Evolutionary conservation across 2,797 vertebrate species (phyloP).

Genomic region (Limosa lapponica): DNA sequence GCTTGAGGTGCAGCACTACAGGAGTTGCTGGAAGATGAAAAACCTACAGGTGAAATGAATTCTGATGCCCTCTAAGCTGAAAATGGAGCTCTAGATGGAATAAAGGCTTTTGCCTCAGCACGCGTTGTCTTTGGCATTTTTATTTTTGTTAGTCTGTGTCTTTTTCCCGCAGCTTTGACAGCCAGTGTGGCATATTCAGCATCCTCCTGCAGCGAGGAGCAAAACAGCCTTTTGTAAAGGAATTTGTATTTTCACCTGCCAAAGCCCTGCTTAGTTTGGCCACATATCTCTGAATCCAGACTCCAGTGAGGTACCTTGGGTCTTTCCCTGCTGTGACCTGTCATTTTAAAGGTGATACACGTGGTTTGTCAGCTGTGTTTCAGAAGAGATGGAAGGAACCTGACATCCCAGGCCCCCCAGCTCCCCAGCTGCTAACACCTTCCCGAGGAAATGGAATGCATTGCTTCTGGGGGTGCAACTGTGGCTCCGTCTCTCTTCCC

Average conservation of each 20-base stretch:
- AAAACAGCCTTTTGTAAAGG: neutral
- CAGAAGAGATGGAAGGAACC: neutral
- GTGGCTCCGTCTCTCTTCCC: rapidly evolving
- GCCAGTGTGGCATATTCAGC: neutral
- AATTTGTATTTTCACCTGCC: neutral
- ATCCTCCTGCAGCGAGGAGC: neutral
- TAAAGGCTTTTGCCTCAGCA: conserved; percentile 27
- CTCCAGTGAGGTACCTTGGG: neutral
- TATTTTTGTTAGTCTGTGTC: neutral
- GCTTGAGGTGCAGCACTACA: neutral
- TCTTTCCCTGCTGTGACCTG: neutral
- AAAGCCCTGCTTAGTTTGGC: neutral
- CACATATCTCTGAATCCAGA: neutral
- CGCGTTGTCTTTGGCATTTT: neutral
- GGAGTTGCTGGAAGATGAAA: neutral
- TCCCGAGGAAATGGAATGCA: rapidly evolving
- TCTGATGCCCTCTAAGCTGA: neutral
- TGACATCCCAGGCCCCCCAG: neutral
- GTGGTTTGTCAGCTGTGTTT: neutral
- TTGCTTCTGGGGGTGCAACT: neutral
- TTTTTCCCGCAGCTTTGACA: neutral
- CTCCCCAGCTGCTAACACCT: neutral
- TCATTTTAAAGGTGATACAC: neutral
- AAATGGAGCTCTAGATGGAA: neutral
- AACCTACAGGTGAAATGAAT: neutral